phyloP scores from a whole-genome alignment of 2,888 invertebrate species.

The Caenorhabditis wallacei region DNA sequence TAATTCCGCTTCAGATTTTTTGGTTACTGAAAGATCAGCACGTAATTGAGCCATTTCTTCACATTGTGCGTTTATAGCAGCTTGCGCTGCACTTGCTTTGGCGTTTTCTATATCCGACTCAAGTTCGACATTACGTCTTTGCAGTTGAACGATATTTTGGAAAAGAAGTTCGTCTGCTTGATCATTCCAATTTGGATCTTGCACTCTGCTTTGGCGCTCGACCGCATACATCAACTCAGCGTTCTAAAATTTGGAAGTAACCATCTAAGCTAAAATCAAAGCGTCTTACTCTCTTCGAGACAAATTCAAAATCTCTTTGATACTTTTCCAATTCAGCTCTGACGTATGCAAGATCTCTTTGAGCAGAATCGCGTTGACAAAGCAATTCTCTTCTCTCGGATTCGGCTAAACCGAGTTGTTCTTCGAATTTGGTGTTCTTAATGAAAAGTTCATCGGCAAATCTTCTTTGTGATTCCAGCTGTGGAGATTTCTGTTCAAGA shows the following conservation, averaged over 20 bases:
- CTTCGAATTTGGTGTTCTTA: constrained; percentile 48
- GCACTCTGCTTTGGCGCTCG: constrained; percentile 35
- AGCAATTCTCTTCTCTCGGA: constrained; percentile 50
- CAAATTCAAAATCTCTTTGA: constrained; percentile 69
- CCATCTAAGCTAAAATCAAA: not conserved
- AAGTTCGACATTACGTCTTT: constrained; percentile 69
- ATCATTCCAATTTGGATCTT: constrained; percentile 46
- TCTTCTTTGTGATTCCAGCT: constrained; percentile 61
- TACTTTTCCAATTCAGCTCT: constrained; percentile 76
- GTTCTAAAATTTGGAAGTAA: constrained; percentile 21
- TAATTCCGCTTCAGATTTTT: constrained; percentile 59
- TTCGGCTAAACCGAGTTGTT: constrained; percentile 65
- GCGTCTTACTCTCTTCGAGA: constrained; percentile 35
- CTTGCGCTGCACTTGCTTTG: constrained; percentile 62
- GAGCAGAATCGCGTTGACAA: constrained; percentile 63
- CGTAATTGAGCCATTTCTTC: constrained; percentile 59
- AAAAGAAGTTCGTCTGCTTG: constrained; percentile 58
- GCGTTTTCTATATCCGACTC: constrained; percentile 70
- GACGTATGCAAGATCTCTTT: constrained; percentile 76
- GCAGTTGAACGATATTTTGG: constrained; percentile 61
- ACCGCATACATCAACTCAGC: constrained; percentile 55
- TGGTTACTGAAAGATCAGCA: constrained; percentile 58
- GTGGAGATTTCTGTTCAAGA: constrained; percentile 66
- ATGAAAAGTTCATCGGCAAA: constrained; percentile 60
- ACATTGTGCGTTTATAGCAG: constrained; percentile 66